Evolutionary conservation across 2,888 invertebrate species (phyloP).

Genomic region (Pseudanteris insignis): DNA sequence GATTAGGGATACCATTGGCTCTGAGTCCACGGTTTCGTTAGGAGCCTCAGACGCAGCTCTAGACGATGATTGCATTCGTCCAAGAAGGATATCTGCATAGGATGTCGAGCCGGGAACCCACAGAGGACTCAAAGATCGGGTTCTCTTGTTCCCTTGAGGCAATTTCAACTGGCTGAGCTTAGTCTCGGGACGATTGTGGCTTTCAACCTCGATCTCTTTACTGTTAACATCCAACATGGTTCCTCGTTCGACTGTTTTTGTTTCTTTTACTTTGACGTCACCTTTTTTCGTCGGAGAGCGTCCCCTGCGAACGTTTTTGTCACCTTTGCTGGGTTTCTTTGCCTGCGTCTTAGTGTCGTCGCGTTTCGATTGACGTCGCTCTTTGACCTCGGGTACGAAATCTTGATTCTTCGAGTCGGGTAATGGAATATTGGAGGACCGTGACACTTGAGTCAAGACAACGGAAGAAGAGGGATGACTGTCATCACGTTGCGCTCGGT

Average conservation of each 20-base stretch:
- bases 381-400: slow-evolving; percentile 13
- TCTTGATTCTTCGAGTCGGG: slow-evolving; percentile 24
- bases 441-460: slow-evolving; percentile 20
- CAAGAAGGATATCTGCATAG: slow-evolving; percentile 82
- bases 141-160: slow-evolving; percentile 59
- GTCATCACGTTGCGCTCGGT: slow-evolving; percentile 55
- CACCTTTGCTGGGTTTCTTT: slow-evolving; percentile 12
- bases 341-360: slow-evolving; percentile 27
- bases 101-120: slow-evolving; percentile 80
- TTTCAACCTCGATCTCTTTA: slow-evolving; percentile 34
- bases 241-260: slow-evolving; percentile 33
- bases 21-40: slow-evolving; percentile 43
- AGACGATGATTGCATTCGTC: slow-evolving; percentile 59
- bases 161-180: slow-evolving; percentile 38
- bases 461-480: slow-evolving; percentile 44
- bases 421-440: slow-evolving; percentile 15
- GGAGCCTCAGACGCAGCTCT: slow-evolving; percentile 50
- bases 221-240: slow-evolving; percentile 42
- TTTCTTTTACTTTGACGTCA: slow-evolving; percentile 21
- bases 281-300: slow-evolving; percentile 68
- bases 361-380: slow-evolving; percentile 18
- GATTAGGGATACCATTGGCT: slow-evolving; percentile 43
- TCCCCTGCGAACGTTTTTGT: slow-evolving; percentile 63
- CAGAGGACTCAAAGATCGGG: slow-evolving; percentile 76
- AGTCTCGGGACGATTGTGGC: slow-evolving; percentile 10